A percentile compares a stretch with the other conserved stretches of the same genome.
These are phyloP conservation scores for Eudorcas thomsonii DNA, from an alignment of 2,113 vertebrate species.

Conservation along the genomic window DNA sequence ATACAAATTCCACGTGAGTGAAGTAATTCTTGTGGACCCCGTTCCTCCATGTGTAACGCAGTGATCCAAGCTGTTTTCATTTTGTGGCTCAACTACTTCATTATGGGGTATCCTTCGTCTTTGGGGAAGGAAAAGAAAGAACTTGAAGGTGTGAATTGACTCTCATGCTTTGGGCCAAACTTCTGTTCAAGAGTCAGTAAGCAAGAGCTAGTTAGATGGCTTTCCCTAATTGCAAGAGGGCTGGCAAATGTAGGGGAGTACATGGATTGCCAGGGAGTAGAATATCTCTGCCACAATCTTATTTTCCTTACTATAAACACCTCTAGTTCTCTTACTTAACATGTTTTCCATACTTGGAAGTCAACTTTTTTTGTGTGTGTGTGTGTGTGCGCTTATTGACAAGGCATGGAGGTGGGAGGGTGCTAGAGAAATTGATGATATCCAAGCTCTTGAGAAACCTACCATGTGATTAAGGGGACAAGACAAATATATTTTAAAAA, in stretches of 20 bases:
- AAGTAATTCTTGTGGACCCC: not conserved
- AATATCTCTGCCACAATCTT: not conserved
- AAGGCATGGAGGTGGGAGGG: not conserved
- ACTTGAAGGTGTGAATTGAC: not conserved
- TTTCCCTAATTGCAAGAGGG: not conserved
- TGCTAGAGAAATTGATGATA: slow-evolving; percentile 1
- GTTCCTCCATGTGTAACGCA: not conserved
- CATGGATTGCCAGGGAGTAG: not conserved
- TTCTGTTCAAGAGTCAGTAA: not conserved
- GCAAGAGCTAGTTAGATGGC: not conserved
- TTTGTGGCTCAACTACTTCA: not conserved
- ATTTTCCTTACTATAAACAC: not conserved
- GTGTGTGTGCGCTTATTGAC: slow-evolving; percentile 11
- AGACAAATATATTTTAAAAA: not conserved
- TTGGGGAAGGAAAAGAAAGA: not conserved
- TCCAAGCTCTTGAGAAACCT: not conserved
- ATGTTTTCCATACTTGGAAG: not conserved
- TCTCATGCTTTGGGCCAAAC: not conserved
- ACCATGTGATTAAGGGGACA: not conserved
- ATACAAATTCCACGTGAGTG: not conserved
- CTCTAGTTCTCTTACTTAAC: not conserved
- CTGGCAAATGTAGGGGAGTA: not conserved
- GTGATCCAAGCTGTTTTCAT: not conserved
- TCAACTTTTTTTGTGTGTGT: slow-evolving; percentile 26
- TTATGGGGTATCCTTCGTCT: not conserved